Base-by-base conservation (phyloP, 2,888 invertebrate species). In the Dicycla oo region DNA sequence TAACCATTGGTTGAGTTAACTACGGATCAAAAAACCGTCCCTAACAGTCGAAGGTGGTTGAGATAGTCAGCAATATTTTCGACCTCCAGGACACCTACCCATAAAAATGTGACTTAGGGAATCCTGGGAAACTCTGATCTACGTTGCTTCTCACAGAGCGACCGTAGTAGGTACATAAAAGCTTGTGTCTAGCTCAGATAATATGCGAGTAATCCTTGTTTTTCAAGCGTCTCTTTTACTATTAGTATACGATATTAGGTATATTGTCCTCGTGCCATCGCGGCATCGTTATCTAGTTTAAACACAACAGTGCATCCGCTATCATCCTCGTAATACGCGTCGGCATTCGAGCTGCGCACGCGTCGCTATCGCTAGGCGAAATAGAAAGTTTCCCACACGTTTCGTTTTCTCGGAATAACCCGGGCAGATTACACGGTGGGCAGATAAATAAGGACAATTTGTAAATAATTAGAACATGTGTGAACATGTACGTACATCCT, bases 321-420 rank as follows among this genome's bases (percentile, higher is more conserved):
- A 61, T 53, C 60, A n/a, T 51, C 65, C 45, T 54, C 43, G 7
- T 54, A 54, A 10, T 38, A 57, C 67, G 58, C 54, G 26, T 73
- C 65, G 65, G 68, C 26, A 58, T 73, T 69, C 63, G 43, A 47
- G 34, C n/a, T 23, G 67, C 61, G 67, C 72, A 73, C 58, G 61
- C 2, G 30, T 30, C 58, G 53, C n/a, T n/a, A n/a, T 38, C 56
- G 43, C 18, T 67, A 49, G 34, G 60, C 64, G 66, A 74, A 78
- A 78, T 78, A 78, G 80, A 80, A 80, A 82, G 82, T 78, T 74
- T 61, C 66, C 57, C 69, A 64, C 64, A 64, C 72, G 62, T 43
- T 56, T 13, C 11, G 47, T 65, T 45, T 67, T 82, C 79, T 73
- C 26, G 79, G 74, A 78, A 82, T 82, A 67, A 74, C 83, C 65